Conservation (phyloP, 2,888 invertebrate genomes). For the Esperia sulphurella region DNA sequence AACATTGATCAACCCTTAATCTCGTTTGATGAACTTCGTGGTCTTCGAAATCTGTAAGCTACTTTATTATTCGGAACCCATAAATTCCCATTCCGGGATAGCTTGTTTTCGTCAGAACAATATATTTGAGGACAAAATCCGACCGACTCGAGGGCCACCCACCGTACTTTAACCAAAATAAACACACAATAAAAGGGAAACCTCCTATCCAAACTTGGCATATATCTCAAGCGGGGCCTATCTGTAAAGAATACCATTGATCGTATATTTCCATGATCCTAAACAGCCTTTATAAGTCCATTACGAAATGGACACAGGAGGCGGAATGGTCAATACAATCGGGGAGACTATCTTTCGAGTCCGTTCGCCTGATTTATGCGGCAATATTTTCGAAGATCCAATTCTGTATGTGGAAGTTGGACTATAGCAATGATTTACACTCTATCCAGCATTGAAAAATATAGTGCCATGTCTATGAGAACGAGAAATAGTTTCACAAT, state of each 20-base stretch:
- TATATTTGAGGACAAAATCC: neutral
- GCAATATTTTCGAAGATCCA: slow-evolving; percentile 47
- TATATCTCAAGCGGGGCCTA: slow-evolving; percentile 46
- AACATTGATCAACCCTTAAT: too few relatives aligned
- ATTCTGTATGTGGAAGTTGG: slow-evolving; percentile 34
- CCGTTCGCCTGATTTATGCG: slow-evolving; percentile 51
- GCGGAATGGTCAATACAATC: slow-evolving; percentile 45
- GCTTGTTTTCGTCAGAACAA: neutral
- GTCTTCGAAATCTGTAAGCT: too few relatives aligned
- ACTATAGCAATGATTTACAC: slow-evolving; percentile 45
- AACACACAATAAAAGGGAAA: slow-evolving; percentile 43
- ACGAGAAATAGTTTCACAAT: slow-evolving; percentile 4
- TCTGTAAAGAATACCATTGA: slow-evolving; percentile 36
- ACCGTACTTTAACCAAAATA: slow-evolving; percentile 26
- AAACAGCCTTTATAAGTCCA: slow-evolving; percentile 55
- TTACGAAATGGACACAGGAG: slow-evolving; percentile 51
- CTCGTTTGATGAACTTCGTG: too few relatives aligned
- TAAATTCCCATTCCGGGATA: too few relatives aligned
- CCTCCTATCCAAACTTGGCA: slow-evolving; percentile 48
- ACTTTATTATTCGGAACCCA: too few relatives aligned
- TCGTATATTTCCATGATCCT: slow-evolving; percentile 49
- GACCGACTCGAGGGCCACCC: neutral
- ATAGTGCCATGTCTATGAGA: slow-evolving; percentile 9
- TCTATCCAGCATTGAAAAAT: slow-evolving; percentile 6
- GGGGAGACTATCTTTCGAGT: slow-evolving; percentile 40